A percentile compares a stretch with the other conserved stretches of the same genome.
Conservation (phyloP, 1,140 invertebrate genomes). For the Rhynchophorus ferrugineus region DNA sequence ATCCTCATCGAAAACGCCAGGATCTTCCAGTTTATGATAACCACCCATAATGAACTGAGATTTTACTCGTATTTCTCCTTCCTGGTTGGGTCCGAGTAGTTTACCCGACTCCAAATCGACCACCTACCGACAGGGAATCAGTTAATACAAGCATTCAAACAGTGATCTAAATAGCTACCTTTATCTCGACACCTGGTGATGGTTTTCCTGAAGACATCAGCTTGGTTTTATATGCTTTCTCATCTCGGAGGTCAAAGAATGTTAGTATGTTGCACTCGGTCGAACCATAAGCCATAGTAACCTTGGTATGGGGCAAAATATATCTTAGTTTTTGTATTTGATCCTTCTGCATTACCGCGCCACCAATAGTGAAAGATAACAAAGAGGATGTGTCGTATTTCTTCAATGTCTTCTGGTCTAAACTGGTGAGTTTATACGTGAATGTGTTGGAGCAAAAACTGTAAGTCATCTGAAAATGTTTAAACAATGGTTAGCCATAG, state of each 20-base stretch:
- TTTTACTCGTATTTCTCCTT: slow-evolving; percentile 24
- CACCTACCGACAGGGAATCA: slow-evolving; percentile 12
- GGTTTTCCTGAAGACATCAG: slow-evolving; percentile 37
- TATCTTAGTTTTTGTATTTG: slow-evolving; percentile 32
- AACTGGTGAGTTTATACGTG: not conserved
- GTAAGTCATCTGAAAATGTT: not conserved
- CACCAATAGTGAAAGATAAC: slow-evolving; percentile 34
- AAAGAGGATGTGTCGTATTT: slow-evolving; percentile 37
- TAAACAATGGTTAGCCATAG: not conserved
- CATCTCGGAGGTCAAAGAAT: slow-evolving; percentile 5
- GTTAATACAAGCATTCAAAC: not conserved
- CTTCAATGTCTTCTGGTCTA: not conserved
- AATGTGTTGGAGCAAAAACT: not conserved
- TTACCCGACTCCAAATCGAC: slow-evolving; percentile 20
- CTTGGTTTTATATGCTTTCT: slow-evolving; percentile 23
- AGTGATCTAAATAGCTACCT: slow-evolving; percentile 29
- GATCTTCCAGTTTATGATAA: slow-evolving; percentile 17
- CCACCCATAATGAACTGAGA: slow-evolving; percentile 12
- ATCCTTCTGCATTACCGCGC: slow-evolving; percentile 32
- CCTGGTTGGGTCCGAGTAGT: slow-evolving; percentile 20
- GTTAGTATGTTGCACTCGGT: slow-evolving; percentile 35
- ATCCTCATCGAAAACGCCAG: slow-evolving; percentile 46
- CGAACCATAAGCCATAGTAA: slow-evolving; percentile 40
- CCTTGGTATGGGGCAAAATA: slow-evolving; percentile 35
- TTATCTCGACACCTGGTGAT: slow-evolving; percentile 34